Conservation (phyloP, 2,113 vertebrate genomes). For the Struthio camelus region DNA sequence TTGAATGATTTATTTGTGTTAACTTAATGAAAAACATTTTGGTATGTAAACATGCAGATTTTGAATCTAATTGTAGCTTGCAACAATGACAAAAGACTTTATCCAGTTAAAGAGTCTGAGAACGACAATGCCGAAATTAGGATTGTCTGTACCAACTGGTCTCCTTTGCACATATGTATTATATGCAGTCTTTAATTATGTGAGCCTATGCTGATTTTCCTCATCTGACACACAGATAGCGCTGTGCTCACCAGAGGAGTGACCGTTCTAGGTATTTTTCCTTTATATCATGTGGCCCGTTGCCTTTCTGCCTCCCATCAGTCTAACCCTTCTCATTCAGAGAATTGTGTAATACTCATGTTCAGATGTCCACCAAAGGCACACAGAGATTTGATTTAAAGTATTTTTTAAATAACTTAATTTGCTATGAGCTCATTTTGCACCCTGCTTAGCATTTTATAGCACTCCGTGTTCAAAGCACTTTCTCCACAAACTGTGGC, state of each 20-base stretch:
- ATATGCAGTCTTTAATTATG: not conserved
- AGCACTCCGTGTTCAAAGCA: not conserved
- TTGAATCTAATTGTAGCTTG: not conserved
- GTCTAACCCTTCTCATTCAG: not conserved
- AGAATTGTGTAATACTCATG: not conserved
- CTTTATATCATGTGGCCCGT: not conserved
- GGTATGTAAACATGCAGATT: not conserved
- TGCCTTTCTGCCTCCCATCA: not conserved
- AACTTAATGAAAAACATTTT: not conserved
- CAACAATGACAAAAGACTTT: not conserved
- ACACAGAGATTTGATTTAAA: not conserved
- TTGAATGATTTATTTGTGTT: not conserved
- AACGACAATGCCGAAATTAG: not conserved
- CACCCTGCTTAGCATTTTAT: not conserved
- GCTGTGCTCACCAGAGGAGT: not conserved
- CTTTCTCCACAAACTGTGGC: not conserved
- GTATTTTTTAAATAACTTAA: not conserved
- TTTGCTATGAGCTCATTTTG: not conserved
- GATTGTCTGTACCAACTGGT: not conserved
- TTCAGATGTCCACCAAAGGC: not conserved
- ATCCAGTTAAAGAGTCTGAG: not conserved
- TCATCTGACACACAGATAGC: not conserved
- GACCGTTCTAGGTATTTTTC: not conserved
- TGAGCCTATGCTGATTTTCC: not conserved
- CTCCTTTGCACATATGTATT: rapidly evolving